Percentiles rank a stretch among this genome's conserved stretches.
These are phyloP conservation scores for Molanna angustata DNA, from an alignment of 2,888 invertebrate species.

Conservation along the genomic window DNA sequence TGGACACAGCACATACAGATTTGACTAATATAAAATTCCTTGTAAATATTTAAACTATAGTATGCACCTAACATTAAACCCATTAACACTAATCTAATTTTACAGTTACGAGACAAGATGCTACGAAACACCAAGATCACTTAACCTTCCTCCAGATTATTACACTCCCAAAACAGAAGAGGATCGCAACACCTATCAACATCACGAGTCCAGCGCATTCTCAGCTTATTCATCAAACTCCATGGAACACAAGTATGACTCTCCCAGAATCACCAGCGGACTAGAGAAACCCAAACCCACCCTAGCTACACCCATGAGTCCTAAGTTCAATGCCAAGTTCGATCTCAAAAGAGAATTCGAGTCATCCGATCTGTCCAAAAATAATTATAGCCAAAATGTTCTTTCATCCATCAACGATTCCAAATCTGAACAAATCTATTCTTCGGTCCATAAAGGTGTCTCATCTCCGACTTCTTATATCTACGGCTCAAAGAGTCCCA, in stretches of 20 bases:
- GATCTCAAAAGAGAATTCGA: constrained; percentile 46
- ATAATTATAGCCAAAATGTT: constrained; percentile 30
- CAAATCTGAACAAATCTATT: constrained; percentile 24
- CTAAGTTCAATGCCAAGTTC: constrained; percentile 50
- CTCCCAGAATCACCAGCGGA: constrained; percentile 34
- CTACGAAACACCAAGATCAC: constrained; percentile 52
- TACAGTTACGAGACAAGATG: constrained; percentile 56
- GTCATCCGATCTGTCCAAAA: constrained; percentile 37
- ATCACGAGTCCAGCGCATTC: constrained; percentile 34
- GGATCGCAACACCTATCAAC: constrained; percentile 44
- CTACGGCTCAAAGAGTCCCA: constrained; percentile 27
- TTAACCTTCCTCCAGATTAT: constrained; percentile 42
- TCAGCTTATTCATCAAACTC: constrained; percentile 29
- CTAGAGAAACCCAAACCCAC: constrained; percentile 38
- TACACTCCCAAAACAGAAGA: constrained; percentile 38
- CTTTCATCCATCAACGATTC: constrained; percentile 24
- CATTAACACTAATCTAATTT: constrained; percentile 24
- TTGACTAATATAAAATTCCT: too few species aligned
- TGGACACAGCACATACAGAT: too few species aligned
- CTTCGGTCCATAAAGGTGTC: constrained; percentile 12
- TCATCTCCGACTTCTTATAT: constrained; percentile 23
- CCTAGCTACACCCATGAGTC: constrained; percentile 44
- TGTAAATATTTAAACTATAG: constrained; percentile 12
- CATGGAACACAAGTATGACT: constrained; percentile 35
- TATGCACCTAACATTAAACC: constrained; percentile 1